A percentile compares a stretch with the other conserved stretches of the same genome.
phyloP scores from a whole-genome alignment of 1,140 invertebrate genomes.

The Teleogryllus occipitalis region DNA sequence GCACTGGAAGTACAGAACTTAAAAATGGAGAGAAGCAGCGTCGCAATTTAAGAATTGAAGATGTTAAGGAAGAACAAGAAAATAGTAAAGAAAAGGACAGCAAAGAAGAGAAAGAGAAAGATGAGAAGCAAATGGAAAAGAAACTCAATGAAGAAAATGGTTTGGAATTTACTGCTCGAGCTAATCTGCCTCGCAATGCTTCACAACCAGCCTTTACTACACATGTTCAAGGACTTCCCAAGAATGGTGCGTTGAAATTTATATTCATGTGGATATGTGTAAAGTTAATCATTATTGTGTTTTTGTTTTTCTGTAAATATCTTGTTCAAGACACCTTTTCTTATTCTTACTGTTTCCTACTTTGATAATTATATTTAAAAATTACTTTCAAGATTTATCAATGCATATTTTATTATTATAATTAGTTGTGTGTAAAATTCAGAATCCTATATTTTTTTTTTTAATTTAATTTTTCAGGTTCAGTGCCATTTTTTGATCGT shows the following conservation, averaged over 20 bases:
- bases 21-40: conserved; percentile 28
- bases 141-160: conserved; percentile 10
- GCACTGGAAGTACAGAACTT: conserved; percentile 36
- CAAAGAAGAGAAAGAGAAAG: conserved; percentile 24
- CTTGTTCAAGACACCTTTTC: too few species aligned
- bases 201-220: conserved; percentile 77
- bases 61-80: conserved; percentile 23
- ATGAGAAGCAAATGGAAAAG: conserved; percentile 17
- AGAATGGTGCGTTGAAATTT: conserved; percentile 23
- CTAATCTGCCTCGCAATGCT: conserved; percentile 51
- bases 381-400: too few species aligned
- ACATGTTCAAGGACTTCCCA: conserved; percentile 41
- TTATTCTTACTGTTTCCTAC: too few species aligned
- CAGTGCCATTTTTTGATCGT: conserved; percentile 74
- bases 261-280: too few species aligned
- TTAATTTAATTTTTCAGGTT: neutral
- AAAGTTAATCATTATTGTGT: too few species aligned
- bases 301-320: too few species aligned
- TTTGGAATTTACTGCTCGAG: conserved; percentile 29
- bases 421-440: too few species aligned
- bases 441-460: conserved; percentile 26
- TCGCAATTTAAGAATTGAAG: conserved; percentile 22
- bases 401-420: too few species aligned
- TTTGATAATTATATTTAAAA: too few species aligned
- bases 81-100: conserved; percentile 25